Percentiles rank a stretch among this genome's conserved stretches.
phyloP scores from a whole-genome alignment of 2,113 vertebrate genomes.

The Petrocephalus zakoni region DNA sequence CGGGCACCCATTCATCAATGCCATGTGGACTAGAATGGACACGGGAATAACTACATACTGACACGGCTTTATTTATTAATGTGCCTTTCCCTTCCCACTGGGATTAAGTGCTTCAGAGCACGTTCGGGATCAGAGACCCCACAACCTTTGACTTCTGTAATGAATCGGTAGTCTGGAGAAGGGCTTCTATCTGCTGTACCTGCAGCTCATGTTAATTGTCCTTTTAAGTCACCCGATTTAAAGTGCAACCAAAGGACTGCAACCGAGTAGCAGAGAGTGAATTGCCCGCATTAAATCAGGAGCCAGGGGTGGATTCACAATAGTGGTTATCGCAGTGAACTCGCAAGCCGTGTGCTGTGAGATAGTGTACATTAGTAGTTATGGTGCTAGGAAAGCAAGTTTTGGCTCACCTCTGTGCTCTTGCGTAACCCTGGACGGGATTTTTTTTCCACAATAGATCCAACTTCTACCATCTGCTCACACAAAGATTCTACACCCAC shows the following conservation, averaged over 20 bases:
- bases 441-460: neutral
- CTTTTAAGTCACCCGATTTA: neutral
- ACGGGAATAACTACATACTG: neutral
- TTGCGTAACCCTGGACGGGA: neutral
- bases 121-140: neutral
- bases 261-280: neutral
- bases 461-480: neutral
- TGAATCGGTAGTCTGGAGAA: neutral
- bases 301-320: neutral
- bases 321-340: conserved; percentile 5
- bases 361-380: neutral
- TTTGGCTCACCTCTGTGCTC: neutral
- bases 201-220: neutral
- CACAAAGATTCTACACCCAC: neutral
- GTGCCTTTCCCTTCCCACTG: neutral
- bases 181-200: neutral
- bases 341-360: neutral
- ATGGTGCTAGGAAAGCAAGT: neutral
- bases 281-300: neutral
- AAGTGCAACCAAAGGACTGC: neutral
- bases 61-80: neutral
- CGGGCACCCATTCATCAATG: neutral
- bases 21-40: neutral
- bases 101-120: neutral
- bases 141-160: conserved; percentile 4